These are phyloP conservation scores for Phalloptychus januarius DNA, from an alignment of 2,797 vertebrate species.

Conservation along the genomic window DNA sequence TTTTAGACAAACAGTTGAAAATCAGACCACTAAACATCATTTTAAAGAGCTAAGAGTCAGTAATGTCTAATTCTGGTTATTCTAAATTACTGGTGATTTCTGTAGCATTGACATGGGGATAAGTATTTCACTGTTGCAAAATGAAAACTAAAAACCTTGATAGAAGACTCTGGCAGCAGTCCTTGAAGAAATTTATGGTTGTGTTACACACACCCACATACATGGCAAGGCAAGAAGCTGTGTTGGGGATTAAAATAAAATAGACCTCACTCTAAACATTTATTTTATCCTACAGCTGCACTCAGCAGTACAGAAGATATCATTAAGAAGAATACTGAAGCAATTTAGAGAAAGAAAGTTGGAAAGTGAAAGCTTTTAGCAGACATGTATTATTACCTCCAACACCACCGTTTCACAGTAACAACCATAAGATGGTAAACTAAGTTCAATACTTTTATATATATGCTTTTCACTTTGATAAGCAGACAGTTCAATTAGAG, in stretches of 20 bases:
- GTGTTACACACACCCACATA: background rate
- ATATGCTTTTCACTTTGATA: background rate
- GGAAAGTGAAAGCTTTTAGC: background rate
- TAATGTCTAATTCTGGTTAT: background rate
- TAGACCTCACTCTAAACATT: background rate
- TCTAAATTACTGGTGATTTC: background rate
- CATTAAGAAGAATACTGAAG: background rate
- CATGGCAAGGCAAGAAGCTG: background rate
- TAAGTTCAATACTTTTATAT: background rate
- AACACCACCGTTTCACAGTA: background rate
- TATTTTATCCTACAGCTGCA: background rate
- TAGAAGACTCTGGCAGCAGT: background rate
- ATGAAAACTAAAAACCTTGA: background rate
- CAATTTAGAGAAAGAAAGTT: background rate
- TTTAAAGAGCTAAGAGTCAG: background rate
- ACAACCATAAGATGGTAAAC: background rate
- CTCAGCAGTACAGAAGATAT: background rate
- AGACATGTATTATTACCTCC: background rate
- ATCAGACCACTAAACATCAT: background rate
- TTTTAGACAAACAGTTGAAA: background rate
- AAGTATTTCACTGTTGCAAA: background rate
- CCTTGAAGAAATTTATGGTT: background rate
- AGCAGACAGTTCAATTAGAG: background rate
- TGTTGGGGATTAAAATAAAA: background rate
- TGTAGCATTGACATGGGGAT: background rate